Evolutionary conservation across 2,888 invertebrate species (phyloP), one percentile per base, ranked within the genome.

Genomic region (Arrhopalites spinosus): DNA sequence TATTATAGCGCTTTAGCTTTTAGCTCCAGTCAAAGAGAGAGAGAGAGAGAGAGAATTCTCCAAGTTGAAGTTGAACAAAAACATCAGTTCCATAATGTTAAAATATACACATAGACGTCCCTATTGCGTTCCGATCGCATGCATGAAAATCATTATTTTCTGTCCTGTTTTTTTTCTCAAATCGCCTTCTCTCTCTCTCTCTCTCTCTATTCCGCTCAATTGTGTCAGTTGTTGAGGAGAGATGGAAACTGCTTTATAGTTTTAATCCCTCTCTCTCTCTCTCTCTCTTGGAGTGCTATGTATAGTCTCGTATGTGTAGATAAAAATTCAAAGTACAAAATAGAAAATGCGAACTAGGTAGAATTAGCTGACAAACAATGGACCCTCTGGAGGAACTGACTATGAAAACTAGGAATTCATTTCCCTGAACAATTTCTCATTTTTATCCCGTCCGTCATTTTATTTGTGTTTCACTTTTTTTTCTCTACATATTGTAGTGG

Each of bases 141-240:
- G 82, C 70, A 80, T 77, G 77, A 75, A 78, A 82, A 82, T 82
- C 82, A 82, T 82, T 82, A 82, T 82, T 78, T 27, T 59, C 11
- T 69, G 59, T 71, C 66, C n/a, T 66, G 66, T 66, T 66, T 66
- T 66, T 66, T 66, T 66, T n/a, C n/a, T 45, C 66, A 66, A 66
- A 59, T 71, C 71, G 56, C 59, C 71, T 71, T 36, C 56, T 71
- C 56, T 56, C 23, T 36, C 7, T 20, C 11, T 11, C 59, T 59
- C 59, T 59, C 27, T 27, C 27, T 69, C 17, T 69, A n/a, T 50
- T 17, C 53, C 20, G 27, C 17, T 66, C 66, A 66, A 66, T 66
- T 66, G 45, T 66, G 66, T 66, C 66, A 66, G 66, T 66, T 66
- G 13, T 36, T n/a, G 36, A 36, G 36, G 36, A 36, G 36, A 36